Evolutionary conservation across 2,888 invertebrate genomes (phyloP).

Genomic region (Acanthopleura granulata): DNA sequence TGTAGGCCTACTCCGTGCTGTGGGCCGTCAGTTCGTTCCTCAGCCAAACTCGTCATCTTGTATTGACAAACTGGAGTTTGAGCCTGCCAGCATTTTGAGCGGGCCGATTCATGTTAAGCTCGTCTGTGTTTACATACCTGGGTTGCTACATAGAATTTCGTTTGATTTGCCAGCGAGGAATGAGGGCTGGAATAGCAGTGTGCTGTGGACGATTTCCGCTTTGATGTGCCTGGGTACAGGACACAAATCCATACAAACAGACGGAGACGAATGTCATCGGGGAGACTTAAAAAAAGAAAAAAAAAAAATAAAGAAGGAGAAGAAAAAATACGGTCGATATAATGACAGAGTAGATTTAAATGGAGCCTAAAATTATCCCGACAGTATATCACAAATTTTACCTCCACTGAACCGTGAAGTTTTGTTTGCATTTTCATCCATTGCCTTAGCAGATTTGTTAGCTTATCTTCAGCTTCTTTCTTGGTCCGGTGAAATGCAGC

Average conservation of each 20-base stretch:
- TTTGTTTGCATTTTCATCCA: too few relatives aligned
- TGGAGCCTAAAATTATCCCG: too few relatives aligned
- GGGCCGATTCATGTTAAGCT: background rate
- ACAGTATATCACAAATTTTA: too few relatives aligned
- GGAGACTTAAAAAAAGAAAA: background rate
- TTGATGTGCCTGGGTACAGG: background rate
- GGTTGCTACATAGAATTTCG: conserved; percentile 1
- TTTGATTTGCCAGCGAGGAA: conserved; percentile 5
- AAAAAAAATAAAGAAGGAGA: too few relatives aligned
- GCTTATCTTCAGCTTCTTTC: too few relatives aligned
- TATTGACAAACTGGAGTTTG: conserved; percentile 2
- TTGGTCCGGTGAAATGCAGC: too few relatives aligned
- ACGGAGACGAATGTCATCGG: background rate
- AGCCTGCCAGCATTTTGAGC: background rate
- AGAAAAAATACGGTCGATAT: too few relatives aligned
- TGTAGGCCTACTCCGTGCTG: background rate
- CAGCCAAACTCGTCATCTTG: background rate
- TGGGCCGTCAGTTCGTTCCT: background rate
- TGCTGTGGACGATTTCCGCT: background rate
- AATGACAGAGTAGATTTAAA: too few relatives aligned
- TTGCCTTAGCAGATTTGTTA: too few relatives aligned
- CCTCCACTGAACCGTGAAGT: too few relatives aligned
- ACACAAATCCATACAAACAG: conserved; percentile 3
- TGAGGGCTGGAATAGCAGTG: background rate
- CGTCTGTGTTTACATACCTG: background rate